phyloP scores from a whole-genome alignment of 35 echinoderm and acorn worm genomes.

The Heliocidaris tuberculata region DNA sequence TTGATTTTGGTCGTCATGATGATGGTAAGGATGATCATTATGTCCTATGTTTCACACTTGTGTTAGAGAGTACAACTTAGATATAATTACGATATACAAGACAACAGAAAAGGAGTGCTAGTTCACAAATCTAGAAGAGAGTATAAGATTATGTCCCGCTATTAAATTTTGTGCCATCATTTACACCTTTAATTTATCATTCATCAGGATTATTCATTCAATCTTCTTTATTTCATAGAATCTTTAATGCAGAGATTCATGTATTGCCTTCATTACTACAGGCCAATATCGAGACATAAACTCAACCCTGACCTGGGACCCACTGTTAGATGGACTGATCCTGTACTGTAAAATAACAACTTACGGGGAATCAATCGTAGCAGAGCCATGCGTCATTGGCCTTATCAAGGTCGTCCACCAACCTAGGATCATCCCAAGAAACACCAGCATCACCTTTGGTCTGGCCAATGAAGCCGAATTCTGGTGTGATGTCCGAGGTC shows the following conservation, averaged over 20 bases:
- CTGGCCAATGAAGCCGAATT: neutral
- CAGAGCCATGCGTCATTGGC: neutral
- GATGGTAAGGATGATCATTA: neutral
- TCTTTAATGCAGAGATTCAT: neutral
- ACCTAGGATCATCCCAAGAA: neutral
- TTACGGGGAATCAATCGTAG: neutral
- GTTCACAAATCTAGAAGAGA: too few relatives aligned
- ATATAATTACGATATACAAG: too few relatives aligned
- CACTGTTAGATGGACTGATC: neutral
- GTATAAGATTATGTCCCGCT: too few relatives aligned
- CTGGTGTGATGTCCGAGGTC: neutral
- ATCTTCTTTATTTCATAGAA: too few relatives aligned
- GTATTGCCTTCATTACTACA: neutral
- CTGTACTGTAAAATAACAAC: neutral
- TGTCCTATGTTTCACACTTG: too few relatives aligned
- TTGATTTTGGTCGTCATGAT: neutral
- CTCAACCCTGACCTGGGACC: neutral
- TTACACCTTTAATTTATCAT: too few relatives aligned
- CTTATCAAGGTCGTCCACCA: neutral
- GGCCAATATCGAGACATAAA: neutral
- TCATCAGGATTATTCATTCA: too few relatives aligned
- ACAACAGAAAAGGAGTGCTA: too few relatives aligned
- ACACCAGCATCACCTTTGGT: neutral
- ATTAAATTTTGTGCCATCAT: too few relatives aligned
- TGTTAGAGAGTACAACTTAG: too few relatives aligned